Evolutionary conservation across 2,797 vertebrate genomes (phyloP).

Genomic region (Halcyon smyrnensis): DNA sequence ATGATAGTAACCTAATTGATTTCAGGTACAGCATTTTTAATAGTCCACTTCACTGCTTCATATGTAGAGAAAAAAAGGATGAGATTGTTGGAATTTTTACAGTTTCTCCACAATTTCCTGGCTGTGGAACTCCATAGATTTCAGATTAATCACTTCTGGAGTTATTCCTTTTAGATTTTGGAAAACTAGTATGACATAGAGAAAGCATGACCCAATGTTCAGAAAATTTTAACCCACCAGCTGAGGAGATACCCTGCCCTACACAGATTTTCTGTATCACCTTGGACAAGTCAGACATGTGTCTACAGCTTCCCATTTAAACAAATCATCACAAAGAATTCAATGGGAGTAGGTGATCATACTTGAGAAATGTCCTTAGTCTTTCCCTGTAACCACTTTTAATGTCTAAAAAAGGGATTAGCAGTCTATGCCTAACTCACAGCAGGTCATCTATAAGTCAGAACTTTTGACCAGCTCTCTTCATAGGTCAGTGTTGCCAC

Average conservation of each 20-base stretch:
- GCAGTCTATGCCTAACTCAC: neutral
- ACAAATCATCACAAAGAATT: neutral
- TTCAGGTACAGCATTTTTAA: neutral
- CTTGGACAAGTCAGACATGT: neutral
- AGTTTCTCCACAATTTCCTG: neutral
- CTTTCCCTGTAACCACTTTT: neutral
- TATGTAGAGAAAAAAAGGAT: neutral
- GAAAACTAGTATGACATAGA: neutral
- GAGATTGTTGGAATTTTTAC: neutral
- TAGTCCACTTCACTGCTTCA: neutral
- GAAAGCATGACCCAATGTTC: accelerated
- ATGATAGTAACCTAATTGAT: neutral
- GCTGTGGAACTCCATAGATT: neutral
- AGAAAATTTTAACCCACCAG: neutral
- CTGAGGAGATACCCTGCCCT: neutral
- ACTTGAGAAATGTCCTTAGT: neutral
- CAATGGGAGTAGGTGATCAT: neutral
- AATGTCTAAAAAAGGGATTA: neutral
- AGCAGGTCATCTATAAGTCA: neutral
- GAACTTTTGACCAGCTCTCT: neutral
- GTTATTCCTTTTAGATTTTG: neutral
- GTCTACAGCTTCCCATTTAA: neutral
- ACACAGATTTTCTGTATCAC: neutral
- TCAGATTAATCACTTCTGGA: neutral
- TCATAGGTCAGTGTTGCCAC: neutral